phyloP scores from a whole-genome alignment of 2,797 vertebrate genomes.

The Hydrocynus forskahlii region DNA sequence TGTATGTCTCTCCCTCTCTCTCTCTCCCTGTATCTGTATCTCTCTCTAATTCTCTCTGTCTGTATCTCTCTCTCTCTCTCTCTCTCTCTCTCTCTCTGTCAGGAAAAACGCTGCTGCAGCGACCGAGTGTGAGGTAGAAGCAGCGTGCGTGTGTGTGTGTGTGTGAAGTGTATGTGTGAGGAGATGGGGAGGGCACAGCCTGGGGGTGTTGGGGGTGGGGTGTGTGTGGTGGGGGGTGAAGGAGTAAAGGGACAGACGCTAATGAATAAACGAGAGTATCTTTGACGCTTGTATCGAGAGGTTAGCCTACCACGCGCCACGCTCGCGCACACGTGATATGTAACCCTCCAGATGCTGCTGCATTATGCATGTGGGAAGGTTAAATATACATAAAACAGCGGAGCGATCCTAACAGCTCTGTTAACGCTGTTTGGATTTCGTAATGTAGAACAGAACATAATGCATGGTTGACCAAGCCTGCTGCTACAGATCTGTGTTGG shows the following conservation, averaged over 20 bases:
- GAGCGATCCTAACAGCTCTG: not conserved
- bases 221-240: not conserved
- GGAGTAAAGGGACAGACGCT: not conserved
- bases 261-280: not conserved
- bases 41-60: not conserved
- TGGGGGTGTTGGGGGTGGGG: slow-evolving; percentile 4
- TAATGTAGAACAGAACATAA: too few relatives aligned
- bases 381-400: not conserved
- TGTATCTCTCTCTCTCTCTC: slow-evolving; percentile 2
- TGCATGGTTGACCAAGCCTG: too few relatives aligned
- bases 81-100: not conserved
- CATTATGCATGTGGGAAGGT: not conserved
- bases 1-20: too few relatives aligned
- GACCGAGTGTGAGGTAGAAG: slow-evolving; percentile 75
- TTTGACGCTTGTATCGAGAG: not conserved
- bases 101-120: slow-evolving; percentile 66
- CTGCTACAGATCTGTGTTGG: too few relatives aligned
- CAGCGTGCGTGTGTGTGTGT: slow-evolving; percentile 69
- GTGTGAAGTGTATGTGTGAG: slow-evolving; percentile 66
- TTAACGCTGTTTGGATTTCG: not conserved
- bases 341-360: not conserved
- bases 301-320: not conserved
- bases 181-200: slow-evolving; percentile 61
- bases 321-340: not conserved
- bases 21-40: too few relatives aligned